Percentiles rank a stretch among this genome's conserved stretches.
These are phyloP conservation scores for Nanorana parkeri DNA, from an alignment of 2,113 vertebrate genomes.

Conservation along the genomic window DNA sequence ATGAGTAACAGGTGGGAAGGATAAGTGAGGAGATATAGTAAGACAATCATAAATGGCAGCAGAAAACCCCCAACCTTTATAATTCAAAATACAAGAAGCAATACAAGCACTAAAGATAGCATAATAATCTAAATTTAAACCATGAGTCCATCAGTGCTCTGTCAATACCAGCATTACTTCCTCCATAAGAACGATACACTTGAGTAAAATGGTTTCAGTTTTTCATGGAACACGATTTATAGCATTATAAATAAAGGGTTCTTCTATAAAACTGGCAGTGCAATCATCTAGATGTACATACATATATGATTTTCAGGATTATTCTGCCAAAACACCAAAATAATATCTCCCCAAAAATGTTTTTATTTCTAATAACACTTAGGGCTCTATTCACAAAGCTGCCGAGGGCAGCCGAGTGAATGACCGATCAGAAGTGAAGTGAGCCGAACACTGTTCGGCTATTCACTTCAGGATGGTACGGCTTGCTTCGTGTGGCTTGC, in stretches of 20 bases:
- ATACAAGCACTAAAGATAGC: background rate
- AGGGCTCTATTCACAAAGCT: too few species aligned
- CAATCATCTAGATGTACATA: too few species aligned
- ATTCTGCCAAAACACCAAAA: too few species aligned
- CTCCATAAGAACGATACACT: background rate
- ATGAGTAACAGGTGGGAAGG: background rate
- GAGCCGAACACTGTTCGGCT: too few species aligned
- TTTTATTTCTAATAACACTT: too few species aligned
- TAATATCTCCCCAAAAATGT: too few species aligned
- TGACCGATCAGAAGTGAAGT: too few species aligned
- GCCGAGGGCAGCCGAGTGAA: too few species aligned
- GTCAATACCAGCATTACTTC: conserved; percentile 25
- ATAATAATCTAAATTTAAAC: conserved; percentile 28
- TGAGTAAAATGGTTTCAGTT: conserved; percentile 6
- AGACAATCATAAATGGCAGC: conserved; percentile 2
- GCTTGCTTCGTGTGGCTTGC: too few species aligned
- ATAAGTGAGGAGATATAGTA: conserved; percentile 1
- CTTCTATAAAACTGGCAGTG: too few species aligned
- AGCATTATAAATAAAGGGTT: background rate
- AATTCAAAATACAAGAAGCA: conserved; percentile 8
- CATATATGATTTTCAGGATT: too few species aligned
- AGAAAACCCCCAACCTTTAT: conserved; percentile 3
- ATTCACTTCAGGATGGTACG: too few species aligned
- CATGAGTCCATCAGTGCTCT: background rate
- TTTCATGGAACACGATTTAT: background rate